Conservation (phyloP, 2,797 vertebrate genomes). For the Carcharodon carcharias region DNA sequence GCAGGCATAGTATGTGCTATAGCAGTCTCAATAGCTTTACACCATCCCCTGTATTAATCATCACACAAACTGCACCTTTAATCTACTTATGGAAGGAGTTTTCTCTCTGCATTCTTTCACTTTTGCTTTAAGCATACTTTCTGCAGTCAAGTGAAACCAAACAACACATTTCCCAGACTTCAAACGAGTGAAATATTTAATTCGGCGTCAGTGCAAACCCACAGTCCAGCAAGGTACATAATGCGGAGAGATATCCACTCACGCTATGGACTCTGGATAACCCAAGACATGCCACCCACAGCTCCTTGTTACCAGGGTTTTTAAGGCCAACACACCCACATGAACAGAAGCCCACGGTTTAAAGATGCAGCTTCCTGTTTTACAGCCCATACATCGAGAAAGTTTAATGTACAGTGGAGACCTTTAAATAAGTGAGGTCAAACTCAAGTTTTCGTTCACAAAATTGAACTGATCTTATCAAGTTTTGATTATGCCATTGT, state of each 20-base stretch:
- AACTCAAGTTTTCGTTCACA: slow-evolving; percentile 5
- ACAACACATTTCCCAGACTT: slow-evolving; percentile 65
- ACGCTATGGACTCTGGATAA: slow-evolving; percentile 35
- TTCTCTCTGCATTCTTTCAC: slow-evolving; percentile 27
- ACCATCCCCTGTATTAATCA: background rate
- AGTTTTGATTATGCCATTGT: background rate
- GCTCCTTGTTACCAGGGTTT: background rate
- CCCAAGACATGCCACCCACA: slow-evolving; percentile 33
- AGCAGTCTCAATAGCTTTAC: background rate
- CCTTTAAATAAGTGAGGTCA: slow-evolving; percentile 35
- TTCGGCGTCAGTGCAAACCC: slow-evolving; percentile 60
- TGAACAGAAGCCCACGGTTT: slow-evolving; percentile 6
- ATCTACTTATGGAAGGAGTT: slow-evolving; percentile 15
- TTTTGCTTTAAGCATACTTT: slow-evolving; percentile 53
- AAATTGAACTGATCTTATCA: slow-evolving; percentile 37
- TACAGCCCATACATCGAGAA: background rate
- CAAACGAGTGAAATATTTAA: slow-evolving; percentile 57
- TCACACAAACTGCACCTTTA: background rate
- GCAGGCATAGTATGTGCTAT: background rate
- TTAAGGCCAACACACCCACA: background rate
- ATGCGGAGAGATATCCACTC: slow-evolving; percentile 22
- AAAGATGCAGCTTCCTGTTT: background rate
- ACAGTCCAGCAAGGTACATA: slow-evolving; percentile 34
- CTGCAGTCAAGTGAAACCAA: slow-evolving; percentile 68
- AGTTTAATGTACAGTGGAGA: slow-evolving; percentile 35